Evolutionary conservation across 2,888 invertebrate genomes (phyloP).

Genomic region (Acanthosepion pharaonis): DNA sequence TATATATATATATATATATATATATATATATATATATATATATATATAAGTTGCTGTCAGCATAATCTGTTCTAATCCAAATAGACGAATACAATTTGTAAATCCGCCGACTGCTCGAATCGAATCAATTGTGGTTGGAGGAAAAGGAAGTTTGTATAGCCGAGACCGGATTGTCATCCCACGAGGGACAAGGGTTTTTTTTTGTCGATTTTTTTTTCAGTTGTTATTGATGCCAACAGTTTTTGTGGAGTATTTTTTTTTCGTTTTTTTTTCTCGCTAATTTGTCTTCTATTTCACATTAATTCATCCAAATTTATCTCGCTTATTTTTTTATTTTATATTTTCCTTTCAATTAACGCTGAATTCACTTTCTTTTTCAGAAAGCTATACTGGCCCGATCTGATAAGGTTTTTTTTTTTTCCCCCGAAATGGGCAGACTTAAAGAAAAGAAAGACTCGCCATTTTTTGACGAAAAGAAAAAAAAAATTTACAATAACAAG

Average conservation of each 20-base stretch:
- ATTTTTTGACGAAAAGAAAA: background rate
- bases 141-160: background rate
- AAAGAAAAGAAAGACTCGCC: background rate
- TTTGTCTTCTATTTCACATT: background rate
- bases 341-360: background rate
- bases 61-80: background rate
- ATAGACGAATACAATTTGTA: background rate
- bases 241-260: background rate
- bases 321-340: background rate
- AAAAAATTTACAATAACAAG: background rate
- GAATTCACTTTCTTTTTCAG: background rate
- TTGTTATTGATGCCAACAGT: background rate
- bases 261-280: background rate
- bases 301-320: background rate
- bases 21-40: background rate
- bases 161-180: background rate
- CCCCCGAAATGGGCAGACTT: background rate
- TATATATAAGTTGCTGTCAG: background rate
- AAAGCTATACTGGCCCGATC: background rate
- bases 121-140: background rate
- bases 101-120: background rate
- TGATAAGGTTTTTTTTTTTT: background rate
- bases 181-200: background rate
- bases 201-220: background rate
- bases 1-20: no score